Base-by-base conservation (phyloP, 2,113 vertebrate genomes). In the Dryoscopus gambensis region DNA sequence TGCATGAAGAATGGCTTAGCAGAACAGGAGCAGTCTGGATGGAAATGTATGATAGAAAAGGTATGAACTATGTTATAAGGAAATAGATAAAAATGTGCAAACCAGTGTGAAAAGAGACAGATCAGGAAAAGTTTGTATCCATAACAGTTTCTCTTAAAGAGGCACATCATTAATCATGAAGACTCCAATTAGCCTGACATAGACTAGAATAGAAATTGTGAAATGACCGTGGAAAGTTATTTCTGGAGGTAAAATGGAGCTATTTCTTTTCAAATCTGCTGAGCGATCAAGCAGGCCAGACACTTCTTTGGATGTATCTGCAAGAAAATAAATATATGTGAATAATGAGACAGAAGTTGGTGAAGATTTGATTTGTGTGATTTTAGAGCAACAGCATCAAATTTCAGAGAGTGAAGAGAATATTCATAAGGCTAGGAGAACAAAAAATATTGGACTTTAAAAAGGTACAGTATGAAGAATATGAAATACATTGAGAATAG, bases 81-180 rank as follows among this genome's bases (percentile, higher is more conserved):
- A 82, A 93, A 64, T 37, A 35, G 50, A 79, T 59, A 75, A 90
- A 90, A 95, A 20, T 44, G 55, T 75, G 46, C 64, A 94, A 82
- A 90, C 5, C 19, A 56, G 9, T 63, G 23, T 2, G 7, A 89
- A 81, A 94, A 75, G 62, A 78, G 50, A 65, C 30, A 82, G 68
- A 57, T 84, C 71, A 78, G 82, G 68, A 92, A 86, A 90, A 64
- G 42, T 78, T 95, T 96, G 44, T 70, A 89, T 60, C 89, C 63
- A 39, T 77, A 90, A 49, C 13, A 64, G n/a, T 80, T 89, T 93
- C 70, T 91, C 62, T 73, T 90, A 63, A 89, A 95, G 56, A 95
- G n/a, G n/a, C 53, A 95, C 52, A 71, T 87, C 83, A 93, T 97
- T 97, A 95, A 91, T 96, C 96, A 95, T 47, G 65, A 92, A 94